phyloP scores from a whole-genome alignment of 1,140 invertebrate species.

The Brachionus paranguensis region DNA sequence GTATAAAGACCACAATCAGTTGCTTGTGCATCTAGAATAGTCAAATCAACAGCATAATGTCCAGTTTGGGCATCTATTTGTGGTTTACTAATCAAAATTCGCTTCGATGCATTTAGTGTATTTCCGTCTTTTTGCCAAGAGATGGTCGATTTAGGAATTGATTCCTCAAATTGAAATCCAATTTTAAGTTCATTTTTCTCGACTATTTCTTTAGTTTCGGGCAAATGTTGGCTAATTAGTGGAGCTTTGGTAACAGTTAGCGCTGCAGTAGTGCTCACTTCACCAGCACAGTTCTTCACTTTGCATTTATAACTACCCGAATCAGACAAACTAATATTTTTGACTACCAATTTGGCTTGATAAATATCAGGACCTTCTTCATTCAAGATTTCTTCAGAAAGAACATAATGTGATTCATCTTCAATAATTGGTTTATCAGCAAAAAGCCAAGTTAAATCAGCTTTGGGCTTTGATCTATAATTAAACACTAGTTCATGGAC shows the following conservation, averaged over 20 bases:
- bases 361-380: constrained; percentile 11
- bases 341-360: constrained; percentile 18
- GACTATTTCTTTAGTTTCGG: not conserved
- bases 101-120: constrained; percentile 11
- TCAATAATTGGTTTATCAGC: not conserved
- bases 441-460: constrained; percentile 12
- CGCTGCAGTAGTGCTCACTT: not conserved
- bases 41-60: not conserved
- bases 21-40: not conserved
- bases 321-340: constrained; percentile 2
- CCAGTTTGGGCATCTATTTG: not conserved
- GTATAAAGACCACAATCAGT: constrained; percentile 24
- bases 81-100: constrained; percentile 2
- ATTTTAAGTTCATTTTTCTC: constrained; percentile 23
- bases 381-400: not conserved
- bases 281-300: constrained; percentile 37
- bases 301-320: constrained; percentile 18
- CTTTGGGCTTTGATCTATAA: constrained; percentile 23
- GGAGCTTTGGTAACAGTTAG: not conserved
- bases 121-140: constrained; percentile 22
- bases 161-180: constrained; percentile 1
- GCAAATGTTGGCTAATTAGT: not conserved
- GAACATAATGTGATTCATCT: not conserved
- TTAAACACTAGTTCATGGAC: not conserved
- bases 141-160: constrained; percentile 17